These are phyloP conservation scores for Allolobophora icterica DNA, from an alignment of 2,888 invertebrate species.

Conservation along the genomic window DNA sequence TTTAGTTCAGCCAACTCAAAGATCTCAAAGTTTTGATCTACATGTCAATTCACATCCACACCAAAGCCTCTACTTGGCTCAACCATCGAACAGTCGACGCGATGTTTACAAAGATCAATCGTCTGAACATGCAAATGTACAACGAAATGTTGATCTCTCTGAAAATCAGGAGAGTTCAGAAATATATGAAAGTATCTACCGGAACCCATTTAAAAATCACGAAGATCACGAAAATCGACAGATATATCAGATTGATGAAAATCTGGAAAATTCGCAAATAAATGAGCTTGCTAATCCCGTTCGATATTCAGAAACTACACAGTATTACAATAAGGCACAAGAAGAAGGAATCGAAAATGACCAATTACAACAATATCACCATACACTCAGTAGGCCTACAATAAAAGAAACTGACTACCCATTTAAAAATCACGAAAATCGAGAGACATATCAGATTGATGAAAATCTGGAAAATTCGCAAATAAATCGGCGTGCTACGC, in stretches of 20 bases:
- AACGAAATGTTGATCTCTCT: neutral
- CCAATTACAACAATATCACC: neutral
- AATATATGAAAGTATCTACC: too few species aligned
- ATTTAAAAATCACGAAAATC: too few species aligned
- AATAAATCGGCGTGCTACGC: neutral
- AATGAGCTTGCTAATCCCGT: neutral
- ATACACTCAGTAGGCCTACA: neutral
- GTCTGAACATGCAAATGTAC: neutral
- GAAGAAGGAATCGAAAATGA: neutral
- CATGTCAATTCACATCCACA: neutral
- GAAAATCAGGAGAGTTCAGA: too few species aligned
- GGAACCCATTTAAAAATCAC: too few species aligned
- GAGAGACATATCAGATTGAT: too few species aligned
- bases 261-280: neutral
- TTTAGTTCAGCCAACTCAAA: neutral
- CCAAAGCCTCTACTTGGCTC: neutral
- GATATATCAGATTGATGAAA: neutral
- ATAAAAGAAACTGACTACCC: neutral
- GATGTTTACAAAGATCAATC: neutral
- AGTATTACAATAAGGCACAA: neutral
- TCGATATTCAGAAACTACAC: neutral
- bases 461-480: neutral
- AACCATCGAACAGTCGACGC: neutral
- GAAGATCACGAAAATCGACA: too few species aligned
- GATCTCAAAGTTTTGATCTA: neutral